Conservation (phyloP, 53 echinoderm and acorn worm genomes). For the Antedon mediterranea region DNA sequence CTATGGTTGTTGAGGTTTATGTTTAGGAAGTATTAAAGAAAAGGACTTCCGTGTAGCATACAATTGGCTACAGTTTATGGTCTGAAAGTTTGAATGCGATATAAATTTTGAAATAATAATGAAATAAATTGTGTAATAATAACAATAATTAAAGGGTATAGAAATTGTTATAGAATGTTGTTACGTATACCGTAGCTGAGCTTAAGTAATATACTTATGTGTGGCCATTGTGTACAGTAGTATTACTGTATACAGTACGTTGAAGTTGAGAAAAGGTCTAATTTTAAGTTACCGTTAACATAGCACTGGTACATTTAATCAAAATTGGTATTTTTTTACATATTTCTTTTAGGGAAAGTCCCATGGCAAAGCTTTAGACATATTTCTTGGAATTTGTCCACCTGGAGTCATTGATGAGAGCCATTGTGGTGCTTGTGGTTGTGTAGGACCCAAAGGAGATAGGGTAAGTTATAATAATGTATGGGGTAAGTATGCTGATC, state of each 20-base stretch:
- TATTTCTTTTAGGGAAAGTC: neutral
- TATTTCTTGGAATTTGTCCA: neutral
- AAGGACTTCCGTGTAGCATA: neutral
- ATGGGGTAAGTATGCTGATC: too few relatives aligned
- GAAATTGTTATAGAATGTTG: too few relatives aligned
- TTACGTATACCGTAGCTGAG: too few relatives aligned
- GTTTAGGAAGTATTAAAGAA: neutral
- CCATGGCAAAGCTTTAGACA: neutral
- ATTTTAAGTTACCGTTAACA: too few relatives aligned
- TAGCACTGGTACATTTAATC: too few relatives aligned
- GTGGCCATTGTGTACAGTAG: too few relatives aligned
- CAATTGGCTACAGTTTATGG: neutral
- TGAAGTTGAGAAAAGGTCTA: too few relatives aligned
- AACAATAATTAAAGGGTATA: too few relatives aligned
- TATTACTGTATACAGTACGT: too few relatives aligned
- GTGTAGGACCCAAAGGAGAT: constrained; percentile 9
- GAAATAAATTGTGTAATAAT: too few relatives aligned
- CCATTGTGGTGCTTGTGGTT: constrained; percentile 3
- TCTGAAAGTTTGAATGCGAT: neutral
- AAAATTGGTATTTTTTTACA: neutral
- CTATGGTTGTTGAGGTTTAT: neutral
- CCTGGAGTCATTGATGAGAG: neutral
- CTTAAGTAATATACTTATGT: too few relatives aligned
- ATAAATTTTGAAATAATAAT: too few relatives aligned
- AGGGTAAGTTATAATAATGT: neutral